Evolutionary conservation across 2,113 vertebrate species (phyloP), one percentile per base, ranked within the genome.

Genomic region (Maccullochella peelii): DNA sequence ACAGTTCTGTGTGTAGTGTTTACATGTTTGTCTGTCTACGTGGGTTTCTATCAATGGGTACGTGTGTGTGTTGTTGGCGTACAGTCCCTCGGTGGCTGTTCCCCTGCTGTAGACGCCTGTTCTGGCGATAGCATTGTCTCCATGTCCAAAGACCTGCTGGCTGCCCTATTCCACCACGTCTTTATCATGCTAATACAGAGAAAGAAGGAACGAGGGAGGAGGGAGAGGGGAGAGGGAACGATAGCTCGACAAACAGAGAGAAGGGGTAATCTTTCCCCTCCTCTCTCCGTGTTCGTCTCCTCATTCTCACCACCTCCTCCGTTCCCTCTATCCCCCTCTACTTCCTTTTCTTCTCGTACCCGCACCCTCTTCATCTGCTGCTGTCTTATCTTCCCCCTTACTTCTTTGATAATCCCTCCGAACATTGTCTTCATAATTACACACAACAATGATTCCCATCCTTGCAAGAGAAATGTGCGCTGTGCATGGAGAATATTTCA

Each of bases 391-490:
- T 90, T 16, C 80, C 82, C 78, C 92, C 90, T 85, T 86, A 92
- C 91, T 93, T 93, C 93, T 93, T 94, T 94, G 93, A 94, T 94
- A 94, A 94, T 94, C 92, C 94, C 91, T 92, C 83, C 68, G 82
- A 93, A 94, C 92, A 94, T 94, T 94, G 93, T 94, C 93, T 93
- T 94, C 92, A 92, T 93, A 94, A 94, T 94, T 94, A 94, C 94
- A 94, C 93, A 94, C 94, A 92, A 94, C 94, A 94, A 92, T 93
- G 93, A 94, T 93, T 94, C 90, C 90, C 88, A 91, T 92, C 91
- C 91, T 87, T 67, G 88, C 90, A 86, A 78, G 83, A 88, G 91
- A 92, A 94, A 93, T 79, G 88, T 88, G 88, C 68, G 54, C 86
- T 2, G 86, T 75, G 90, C 91, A 85, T 81, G 50, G 86, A 88